phyloP scores from a whole-genome alignment of 1,140 invertebrate species.

The Neotoxoptera formosana region DNA sequence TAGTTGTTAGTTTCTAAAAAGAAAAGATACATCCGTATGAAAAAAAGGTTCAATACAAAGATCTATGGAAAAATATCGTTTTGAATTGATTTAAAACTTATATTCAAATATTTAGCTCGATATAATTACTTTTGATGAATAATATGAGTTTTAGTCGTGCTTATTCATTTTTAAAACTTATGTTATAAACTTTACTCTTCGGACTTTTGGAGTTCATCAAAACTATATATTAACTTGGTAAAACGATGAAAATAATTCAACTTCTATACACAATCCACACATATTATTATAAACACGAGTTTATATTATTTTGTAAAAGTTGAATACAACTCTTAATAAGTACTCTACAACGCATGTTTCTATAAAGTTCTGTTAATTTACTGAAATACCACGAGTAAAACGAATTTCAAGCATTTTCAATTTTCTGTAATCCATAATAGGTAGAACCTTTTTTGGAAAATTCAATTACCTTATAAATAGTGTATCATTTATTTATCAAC shows the following conservation, averaged over 20 bases:
- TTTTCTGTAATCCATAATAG: neutral
- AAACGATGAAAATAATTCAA: constrained; percentile 18
- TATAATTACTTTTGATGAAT: neutral
- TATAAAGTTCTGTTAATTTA: neutral
- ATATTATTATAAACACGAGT: constrained; percentile 8
- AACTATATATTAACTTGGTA: neutral
- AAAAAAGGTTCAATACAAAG: too few relatives aligned
- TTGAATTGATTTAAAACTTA: neutral
- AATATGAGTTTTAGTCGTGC: neutral
- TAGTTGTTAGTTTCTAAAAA: neutral
- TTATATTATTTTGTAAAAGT: neutral
- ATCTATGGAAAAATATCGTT: neutral
- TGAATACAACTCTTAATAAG: neutral
- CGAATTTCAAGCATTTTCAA: neutral
- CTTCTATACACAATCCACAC: constrained; percentile 1
- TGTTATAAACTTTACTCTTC: neutral
- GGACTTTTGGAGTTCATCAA: neutral
- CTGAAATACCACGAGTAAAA: neutral
- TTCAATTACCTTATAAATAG: neutral
- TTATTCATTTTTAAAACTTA: neutral
- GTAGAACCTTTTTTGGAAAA: neutral
- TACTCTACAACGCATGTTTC: neutral
- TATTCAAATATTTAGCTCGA: neutral
- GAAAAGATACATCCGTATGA: neutral
- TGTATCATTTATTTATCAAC: neutral